Evolutionary conservation across 2,888 invertebrate species (phyloP).

Genomic region (Homarus gammarus): DNA sequence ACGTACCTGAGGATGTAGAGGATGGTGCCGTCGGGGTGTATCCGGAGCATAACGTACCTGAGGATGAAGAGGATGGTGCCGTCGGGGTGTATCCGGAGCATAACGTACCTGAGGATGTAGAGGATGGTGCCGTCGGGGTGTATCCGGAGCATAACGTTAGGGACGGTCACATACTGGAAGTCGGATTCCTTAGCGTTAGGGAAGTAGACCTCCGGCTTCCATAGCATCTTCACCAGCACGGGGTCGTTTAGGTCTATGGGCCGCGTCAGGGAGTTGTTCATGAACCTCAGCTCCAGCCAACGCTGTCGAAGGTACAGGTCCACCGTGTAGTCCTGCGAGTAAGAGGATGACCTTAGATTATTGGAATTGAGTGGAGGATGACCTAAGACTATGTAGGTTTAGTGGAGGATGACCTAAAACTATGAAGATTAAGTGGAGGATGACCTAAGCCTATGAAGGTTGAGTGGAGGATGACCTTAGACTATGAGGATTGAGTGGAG

Average conservation of each 20-base stretch:
- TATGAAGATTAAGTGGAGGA: too few species aligned
- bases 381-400: not conserved
- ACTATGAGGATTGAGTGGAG: too few species aligned
- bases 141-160: conserved; percentile 67
- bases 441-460: too few species aligned
- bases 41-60: conserved; percentile 62
- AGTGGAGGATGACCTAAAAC: too few species aligned
- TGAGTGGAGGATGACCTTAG: too few species aligned
- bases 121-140: conserved; percentile 67
- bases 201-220: conserved; percentile 77
- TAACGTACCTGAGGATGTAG: conserved; percentile 63
- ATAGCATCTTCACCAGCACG: conserved; percentile 76
- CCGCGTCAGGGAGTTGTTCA: conserved; percentile 76
- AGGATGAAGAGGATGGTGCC: conserved; percentile 68
- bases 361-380: not conserved
- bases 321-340: conserved; percentile 77
- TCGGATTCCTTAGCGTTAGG: conserved; percentile 75
- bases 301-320: conserved; percentile 77
- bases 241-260: conserved; percentile 77
- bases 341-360: too few species aligned
- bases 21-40: conserved; percentile 64
- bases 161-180: conserved; percentile 71
- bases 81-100: conserved; percentile 66
- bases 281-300: conserved; percentile 77
- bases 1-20: conserved; percentile 72